Base-by-base conservation (phyloP, 1,140 invertebrate genomes). In the Pygmarrhopalites habei region DNA sequence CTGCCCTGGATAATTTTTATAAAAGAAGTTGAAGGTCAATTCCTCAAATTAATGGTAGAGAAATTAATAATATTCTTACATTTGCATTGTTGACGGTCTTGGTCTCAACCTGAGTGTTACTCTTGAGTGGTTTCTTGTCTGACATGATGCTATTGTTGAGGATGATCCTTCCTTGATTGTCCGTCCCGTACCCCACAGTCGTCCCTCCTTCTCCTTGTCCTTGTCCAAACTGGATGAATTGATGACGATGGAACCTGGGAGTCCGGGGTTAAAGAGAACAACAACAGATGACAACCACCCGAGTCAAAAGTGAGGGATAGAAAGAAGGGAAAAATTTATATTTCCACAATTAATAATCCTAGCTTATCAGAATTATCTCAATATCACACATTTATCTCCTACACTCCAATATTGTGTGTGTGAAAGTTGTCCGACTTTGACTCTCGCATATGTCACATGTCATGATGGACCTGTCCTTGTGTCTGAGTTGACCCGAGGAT, bases 111-210 rank as follows among this genome's bases (percentile, higher is more conserved):
- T 17, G 43, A 17, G 65, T 66, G 17, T 62, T 56, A 25, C 55
- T 62, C 0, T 55, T 59, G 7, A 66, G 41, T 39, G 60, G 19
- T 29, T 51, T 59, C 41, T 62, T 61, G 56, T 66, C 65, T 21
- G 56, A 17, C 65, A 66, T 66, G 25, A n/a, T 47, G 14, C 10
- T 26, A 10, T 7, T 49, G 7, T 49, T 19, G 10, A 7, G 35
- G 35, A 39, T 39, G 12, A 15, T 49, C 46, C 7, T 7, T 21
- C 7, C 14, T 14, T 14, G 7, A 7, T 12, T 7, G 10, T 19
- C 23, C 12, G 7, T 21, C 7, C 12, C 46, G 46, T 7, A n/a
- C n/a, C n/a, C n/a, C n/a, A n/a, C n/a, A n/a, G n/a, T n/a, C n/a
- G n/a, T n/a, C n/a, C n/a, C n/a, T n/a, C n/a, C n/a, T n/a, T n/a